These are phyloP conservation scores for Phymastichus coffea DNA, from an alignment of 1,140 invertebrate genomes.

Conservation along the genomic window DNA sequence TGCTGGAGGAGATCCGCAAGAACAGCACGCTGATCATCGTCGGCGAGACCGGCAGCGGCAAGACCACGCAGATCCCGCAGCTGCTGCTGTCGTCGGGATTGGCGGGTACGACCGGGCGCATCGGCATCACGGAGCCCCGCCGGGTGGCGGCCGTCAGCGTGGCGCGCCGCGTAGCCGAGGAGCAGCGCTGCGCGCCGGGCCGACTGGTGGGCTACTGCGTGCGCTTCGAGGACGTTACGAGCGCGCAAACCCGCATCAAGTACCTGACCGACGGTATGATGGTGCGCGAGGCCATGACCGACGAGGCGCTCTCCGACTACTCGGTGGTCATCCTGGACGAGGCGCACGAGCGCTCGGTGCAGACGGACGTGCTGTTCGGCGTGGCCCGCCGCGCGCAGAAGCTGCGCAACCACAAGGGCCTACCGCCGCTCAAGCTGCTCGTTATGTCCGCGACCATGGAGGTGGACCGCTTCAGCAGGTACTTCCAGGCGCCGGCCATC, in stretches of 20 bases:
- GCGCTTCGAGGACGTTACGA: slow-evolving; percentile 86
- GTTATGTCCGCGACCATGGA: slow-evolving; percentile 96
- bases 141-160: slow-evolving; percentile 91
- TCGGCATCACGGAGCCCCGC: slow-evolving; percentile 86
- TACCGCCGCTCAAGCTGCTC: slow-evolving; percentile 72
- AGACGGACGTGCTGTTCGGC: slow-evolving; percentile 91
- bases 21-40: slow-evolving; percentile 73
- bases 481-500: slow-evolving; percentile 84
- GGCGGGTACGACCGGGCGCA: slow-evolving; percentile 62
- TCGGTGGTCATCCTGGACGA: slow-evolving; percentile 92
- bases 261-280: slow-evolving; percentile 96
- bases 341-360: slow-evolving; percentile 94
- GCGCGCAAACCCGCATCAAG: slow-evolving; percentile 75
- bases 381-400: slow-evolving; percentile 79
- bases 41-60: slow-evolving; percentile 88
- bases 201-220: slow-evolving; percentile 86
- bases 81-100: slow-evolving; percentile 56
- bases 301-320: slow-evolving; percentile 74
- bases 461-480: slow-evolving; percentile 87
- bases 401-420: slow-evolving; percentile 63
- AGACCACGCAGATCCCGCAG: slow-evolving; percentile 90
- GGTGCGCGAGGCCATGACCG: slow-evolving; percentile 80
- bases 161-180: slow-evolving; percentile 82
- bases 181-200: slow-evolving; percentile 67
- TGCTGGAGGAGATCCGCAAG: slow-evolving; percentile 60